Conservation (phyloP, 1,140 invertebrate species). For the Drosophila teissieri region DNA sequence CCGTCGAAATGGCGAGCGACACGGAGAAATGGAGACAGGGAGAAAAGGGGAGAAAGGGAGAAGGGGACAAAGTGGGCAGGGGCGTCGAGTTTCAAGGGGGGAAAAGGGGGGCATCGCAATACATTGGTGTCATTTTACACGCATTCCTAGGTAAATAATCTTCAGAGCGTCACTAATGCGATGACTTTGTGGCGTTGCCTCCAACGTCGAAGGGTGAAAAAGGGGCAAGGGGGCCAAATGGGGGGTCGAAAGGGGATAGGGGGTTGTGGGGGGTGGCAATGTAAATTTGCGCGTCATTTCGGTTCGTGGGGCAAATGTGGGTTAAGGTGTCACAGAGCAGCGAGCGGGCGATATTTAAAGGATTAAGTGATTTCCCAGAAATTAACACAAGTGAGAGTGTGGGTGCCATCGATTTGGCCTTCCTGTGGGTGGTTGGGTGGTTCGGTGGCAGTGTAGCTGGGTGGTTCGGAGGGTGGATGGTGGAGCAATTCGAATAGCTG, state of each 20-base stretch:
- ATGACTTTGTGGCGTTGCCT: conserved; percentile 47
- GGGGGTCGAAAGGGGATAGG: background rate
- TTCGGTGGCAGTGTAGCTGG: background rate
- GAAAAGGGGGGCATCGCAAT: conserved; percentile 35
- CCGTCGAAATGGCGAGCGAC: conserved; percentile 7
- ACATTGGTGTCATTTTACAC: conserved; percentile 70
- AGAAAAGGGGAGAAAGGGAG: background rate
- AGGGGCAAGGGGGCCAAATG: background rate
- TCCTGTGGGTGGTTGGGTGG: background rate
- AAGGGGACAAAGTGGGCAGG: background rate
- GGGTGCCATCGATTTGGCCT: conserved; percentile 27
- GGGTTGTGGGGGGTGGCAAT: conserved; percentile 11
- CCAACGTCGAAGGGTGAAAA: background rate
- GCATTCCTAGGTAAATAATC: conserved; percentile 80
- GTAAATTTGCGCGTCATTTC: conserved; percentile 79
- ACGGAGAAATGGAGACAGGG: no score
- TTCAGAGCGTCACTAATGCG: conserved; percentile 73
- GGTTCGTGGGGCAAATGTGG: conserved; percentile 53
- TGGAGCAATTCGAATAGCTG: background rate
- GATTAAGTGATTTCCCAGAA: conserved; percentile 77
- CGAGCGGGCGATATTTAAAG: conserved; percentile 61
- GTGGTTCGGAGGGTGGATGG: background rate
- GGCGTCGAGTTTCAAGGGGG: background rate
- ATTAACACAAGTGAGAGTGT: conserved; percentile 54
- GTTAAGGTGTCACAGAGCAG: conserved; percentile 61